phyloP scores from a whole-genome alignment of 2,888 invertebrate species.

The Lydus trimaculatus region DNA sequence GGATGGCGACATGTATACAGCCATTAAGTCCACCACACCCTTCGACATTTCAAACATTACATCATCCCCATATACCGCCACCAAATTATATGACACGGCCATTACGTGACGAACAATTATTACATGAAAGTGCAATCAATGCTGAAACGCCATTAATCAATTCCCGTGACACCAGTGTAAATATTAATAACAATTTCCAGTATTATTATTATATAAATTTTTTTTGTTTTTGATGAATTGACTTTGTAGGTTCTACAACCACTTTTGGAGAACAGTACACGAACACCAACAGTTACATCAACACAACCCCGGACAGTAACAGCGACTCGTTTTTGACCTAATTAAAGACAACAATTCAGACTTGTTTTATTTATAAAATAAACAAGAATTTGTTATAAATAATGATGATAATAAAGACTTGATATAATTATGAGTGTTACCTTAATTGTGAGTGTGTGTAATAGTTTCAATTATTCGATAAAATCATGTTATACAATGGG shows the following conservation, averaged over 20 bases:
- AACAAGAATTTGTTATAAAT: conserved; percentile 24
- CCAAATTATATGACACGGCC: conserved; percentile 54
- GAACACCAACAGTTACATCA: conserved; percentile 54
- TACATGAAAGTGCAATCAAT: conserved; percentile 52
- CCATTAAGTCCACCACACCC: conserved; percentile 58
- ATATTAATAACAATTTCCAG: conserved; percentile 30
- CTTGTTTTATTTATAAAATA: conserved; percentile 51
- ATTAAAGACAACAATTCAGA: conserved; percentile 49
- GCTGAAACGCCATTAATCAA: conserved; percentile 57
- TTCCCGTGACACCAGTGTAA: conserved; percentile 54
- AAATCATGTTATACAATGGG: background rate
- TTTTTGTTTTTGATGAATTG: background rate
- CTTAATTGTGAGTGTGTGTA: conserved; percentile 35
- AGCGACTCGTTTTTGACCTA: conserved; percentile 62
- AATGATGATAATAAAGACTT: conserved; percentile 22
- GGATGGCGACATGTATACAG: conserved; percentile 50
- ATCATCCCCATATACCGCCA: conserved; percentile 54
- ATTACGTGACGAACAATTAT: conserved; percentile 51
- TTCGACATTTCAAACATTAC: conserved; percentile 57
- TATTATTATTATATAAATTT: background rate
- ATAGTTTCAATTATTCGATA: conserved; percentile 23
- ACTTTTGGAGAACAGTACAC: conserved; percentile 53
- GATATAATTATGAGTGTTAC: conserved; percentile 33
- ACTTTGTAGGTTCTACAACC: conserved; percentile 54
- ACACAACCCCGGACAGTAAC: conserved; percentile 57